phyloP scores from a whole-genome alignment of 2,888 invertebrate species.

The Romanomermis culicivorax region DNA sequence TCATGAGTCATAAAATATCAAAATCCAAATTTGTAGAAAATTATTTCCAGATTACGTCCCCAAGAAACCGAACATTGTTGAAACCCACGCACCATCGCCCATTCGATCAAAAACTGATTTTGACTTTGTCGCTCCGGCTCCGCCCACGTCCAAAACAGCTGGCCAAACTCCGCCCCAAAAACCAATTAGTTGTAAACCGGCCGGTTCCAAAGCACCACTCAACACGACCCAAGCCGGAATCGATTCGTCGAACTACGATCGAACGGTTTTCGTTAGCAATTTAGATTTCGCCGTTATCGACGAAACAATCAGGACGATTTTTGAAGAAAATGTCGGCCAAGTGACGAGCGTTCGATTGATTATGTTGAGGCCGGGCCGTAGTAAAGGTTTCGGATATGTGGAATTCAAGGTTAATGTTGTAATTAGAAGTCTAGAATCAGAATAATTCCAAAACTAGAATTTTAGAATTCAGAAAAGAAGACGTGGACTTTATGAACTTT shows the following conservation, averaged over 20 bases:
- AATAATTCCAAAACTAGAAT: too few relatives aligned
- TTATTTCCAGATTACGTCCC: too few relatives aligned
- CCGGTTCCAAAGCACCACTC: not conserved
- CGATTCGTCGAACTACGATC: conserved; percentile 24
- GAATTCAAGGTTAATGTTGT: conserved; percentile 36
- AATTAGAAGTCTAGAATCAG: too few relatives aligned
- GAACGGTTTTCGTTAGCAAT: conserved; percentile 69
- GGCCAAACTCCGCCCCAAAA: too few relatives aligned
- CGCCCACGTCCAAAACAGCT: not conserved
- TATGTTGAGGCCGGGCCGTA: conserved; percentile 37
- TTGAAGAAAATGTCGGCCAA: conserved; percentile 33
- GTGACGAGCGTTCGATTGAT: conserved; percentile 46
- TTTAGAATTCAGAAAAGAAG: too few relatives aligned
- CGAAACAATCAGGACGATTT: conserved; percentile 40
- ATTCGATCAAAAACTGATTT: not conserved
- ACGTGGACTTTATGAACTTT: conserved; percentile 1
- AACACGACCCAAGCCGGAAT: conserved; percentile 11
- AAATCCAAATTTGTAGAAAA: not conserved
- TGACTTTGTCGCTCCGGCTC: not conserved
- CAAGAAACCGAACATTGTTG: not conserved
- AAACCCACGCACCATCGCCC: not conserved
- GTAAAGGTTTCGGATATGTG: conserved; percentile 47
- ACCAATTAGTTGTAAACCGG: not conserved
- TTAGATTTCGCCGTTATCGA: conserved; percentile 48
- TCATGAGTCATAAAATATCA: too few relatives aligned